These are phyloP conservation scores for Stegodyphus mimosarum DNA, from an alignment of 1,140 invertebrate species.

Conservation along the genomic window DNA sequence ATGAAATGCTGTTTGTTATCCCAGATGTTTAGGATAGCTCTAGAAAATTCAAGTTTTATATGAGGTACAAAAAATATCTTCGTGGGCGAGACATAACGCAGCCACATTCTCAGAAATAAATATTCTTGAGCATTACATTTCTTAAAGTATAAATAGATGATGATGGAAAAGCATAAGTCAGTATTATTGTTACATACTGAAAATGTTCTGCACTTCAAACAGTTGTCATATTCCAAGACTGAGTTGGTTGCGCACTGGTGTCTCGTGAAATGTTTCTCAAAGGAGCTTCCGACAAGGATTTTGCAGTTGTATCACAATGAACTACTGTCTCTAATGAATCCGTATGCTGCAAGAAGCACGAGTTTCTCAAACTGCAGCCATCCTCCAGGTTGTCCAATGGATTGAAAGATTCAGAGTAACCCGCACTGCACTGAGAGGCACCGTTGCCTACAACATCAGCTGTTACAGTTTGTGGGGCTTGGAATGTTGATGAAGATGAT, in stretches of 20 bases:
- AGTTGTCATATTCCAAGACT: constrained; percentile 58
- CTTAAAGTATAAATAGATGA: constrained; percentile 11
- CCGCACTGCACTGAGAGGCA: not conserved
- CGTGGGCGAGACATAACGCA: no score
- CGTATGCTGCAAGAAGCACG: constrained; percentile 47
- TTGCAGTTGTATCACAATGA: constrained; percentile 16
- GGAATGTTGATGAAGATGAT: constrained; percentile 20
- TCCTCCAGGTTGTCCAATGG: constrained; percentile 14
- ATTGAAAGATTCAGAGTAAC: not conserved
- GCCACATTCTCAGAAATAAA: no score
- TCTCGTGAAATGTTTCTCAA: constrained; percentile 43
- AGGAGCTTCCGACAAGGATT: constrained; percentile 19
- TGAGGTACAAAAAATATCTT: no score
- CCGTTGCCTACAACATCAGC: constrained; percentile 14
- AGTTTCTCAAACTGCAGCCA: constrained; percentile 16
- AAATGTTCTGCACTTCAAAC: constrained; percentile 10
- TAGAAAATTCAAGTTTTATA: no score
- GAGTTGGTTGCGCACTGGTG: not conserved
- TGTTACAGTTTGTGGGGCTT: constrained; percentile 30
- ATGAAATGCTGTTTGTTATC: no score
- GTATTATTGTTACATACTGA: not conserved
- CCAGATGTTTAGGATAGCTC: no score
- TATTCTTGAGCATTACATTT: constrained; percentile 4
- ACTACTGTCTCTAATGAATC: constrained; percentile 55
- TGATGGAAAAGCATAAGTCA: not conserved